These are phyloP conservation scores for Chromobotia macracanthus DNA, from an alignment of 2,797 vertebrate genomes.

Conservation along the genomic window DNA sequence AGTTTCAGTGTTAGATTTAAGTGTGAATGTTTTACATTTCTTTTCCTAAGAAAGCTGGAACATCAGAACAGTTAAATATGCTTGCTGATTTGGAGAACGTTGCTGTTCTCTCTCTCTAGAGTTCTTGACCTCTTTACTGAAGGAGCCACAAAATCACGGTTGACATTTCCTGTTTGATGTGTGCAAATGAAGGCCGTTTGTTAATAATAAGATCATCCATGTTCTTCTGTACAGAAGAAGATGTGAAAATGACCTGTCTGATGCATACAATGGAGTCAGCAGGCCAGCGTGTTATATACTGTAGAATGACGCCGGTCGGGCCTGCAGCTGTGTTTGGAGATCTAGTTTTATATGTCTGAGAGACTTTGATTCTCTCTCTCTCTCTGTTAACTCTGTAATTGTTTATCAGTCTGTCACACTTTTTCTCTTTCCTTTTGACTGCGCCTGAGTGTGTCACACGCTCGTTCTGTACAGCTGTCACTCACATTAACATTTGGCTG, in stretches of 20 bases:
- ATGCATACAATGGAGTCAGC: constrained; percentile 64
- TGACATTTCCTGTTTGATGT: constrained; percentile 55
- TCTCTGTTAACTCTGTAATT: constrained; percentile 31
- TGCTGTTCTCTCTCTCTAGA: no score
- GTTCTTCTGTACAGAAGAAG: constrained; percentile 67
- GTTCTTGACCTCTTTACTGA: no score
- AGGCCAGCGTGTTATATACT: constrained; percentile 55
- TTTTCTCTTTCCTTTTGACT: no score
- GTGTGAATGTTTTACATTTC: constrained; percentile 55
- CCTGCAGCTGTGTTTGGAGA: constrained; percentile 61
- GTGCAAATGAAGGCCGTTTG: constrained; percentile 59
- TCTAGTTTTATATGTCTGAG: constrained; percentile 36
- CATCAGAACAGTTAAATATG: constrained; percentile 52
- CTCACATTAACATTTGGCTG: constrained; percentile 36
- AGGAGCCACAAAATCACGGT: no score
- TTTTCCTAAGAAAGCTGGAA: constrained; percentile 50
- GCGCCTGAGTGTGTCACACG: not conserved
- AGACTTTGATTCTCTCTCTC: constrained; percentile 42
- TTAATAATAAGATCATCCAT: constrained; percentile 67
- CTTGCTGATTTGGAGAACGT: constrained; percentile 42
- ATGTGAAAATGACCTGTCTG: constrained; percentile 68
- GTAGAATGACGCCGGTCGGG: constrained; percentile 14
- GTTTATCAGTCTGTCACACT: constrained; percentile 14
- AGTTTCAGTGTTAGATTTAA: constrained; percentile 69
- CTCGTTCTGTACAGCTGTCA: constrained; percentile 19